Evolutionary conservation across 2,888 invertebrate species (phyloP), one percentile per base, ranked within the genome.

Genomic region (Sipha maydis): DNA sequence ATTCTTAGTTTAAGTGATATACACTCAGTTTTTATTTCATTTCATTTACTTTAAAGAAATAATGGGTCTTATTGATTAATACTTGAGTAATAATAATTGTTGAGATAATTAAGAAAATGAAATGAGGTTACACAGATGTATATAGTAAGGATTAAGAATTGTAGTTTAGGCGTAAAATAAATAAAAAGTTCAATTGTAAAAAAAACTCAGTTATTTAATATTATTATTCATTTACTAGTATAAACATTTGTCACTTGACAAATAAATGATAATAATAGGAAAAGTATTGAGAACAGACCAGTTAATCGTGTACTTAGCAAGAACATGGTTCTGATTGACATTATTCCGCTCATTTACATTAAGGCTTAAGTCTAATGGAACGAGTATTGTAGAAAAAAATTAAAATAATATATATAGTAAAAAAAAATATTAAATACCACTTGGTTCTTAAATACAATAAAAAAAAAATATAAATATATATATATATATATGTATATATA

Each of bases 301-400:
- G 41, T 88, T 75, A 88, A 73, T 79, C 54, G 7, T 61, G 80
- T 88, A 88, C 54, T 34, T 69, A 86, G 79, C 88, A 88, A 67
- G 82, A 88, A 82, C 82, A 78, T 79, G 61, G 79, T 79, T 75
- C 79, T 61, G 79, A 86, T 86, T 79, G 80, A 88, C 75, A 76
- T 82, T 67, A 67, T 88, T 82, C 82, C 41, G 82, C 88, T 75
- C 73, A 48, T 67, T 88, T 82, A 82, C 21, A 82, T 82, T 88
- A n/a, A 88, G 76, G 82, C 82, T 88, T 88, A 88, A 88, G 31
- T 82, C 88, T 88, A 88, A 88, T 88, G 88, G 88, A 88, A 88
- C 61, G 77, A 82, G 19, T 82, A 82, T 48, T 82, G 88, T 88
- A 88, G 80, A 88, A 88, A 88, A 85, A 88, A 88, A 86, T 75